These are phyloP conservation scores for Lagocephalus sceleratus DNA, from an alignment of 2,797 vertebrate genomes.

Conservation along the genomic window DNA sequence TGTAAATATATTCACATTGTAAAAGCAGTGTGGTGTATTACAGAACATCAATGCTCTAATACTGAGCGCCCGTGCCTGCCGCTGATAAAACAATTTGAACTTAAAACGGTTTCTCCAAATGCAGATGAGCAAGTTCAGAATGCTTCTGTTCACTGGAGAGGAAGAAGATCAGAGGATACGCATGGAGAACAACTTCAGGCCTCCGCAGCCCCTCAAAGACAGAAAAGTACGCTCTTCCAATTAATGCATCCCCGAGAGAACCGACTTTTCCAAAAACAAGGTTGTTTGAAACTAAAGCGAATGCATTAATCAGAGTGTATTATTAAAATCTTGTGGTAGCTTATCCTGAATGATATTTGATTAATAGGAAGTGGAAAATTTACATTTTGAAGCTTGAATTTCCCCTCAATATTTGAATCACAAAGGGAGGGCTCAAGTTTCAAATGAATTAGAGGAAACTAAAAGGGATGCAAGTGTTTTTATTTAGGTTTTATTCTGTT, in stretches of 20 bases:
- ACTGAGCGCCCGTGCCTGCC: no score
- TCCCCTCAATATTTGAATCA: background rate
- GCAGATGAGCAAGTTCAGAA: constrained; percentile 91
- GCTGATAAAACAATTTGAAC: background rate
- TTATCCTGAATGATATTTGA: constrained; percentile 19
- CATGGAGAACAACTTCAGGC: constrained; percentile 96
- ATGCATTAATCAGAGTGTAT: constrained; percentile 34
- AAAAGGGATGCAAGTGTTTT: constrained; percentile 11
- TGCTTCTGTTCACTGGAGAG: constrained; percentile 82
- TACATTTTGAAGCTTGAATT: background rate
- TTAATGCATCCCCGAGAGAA: constrained; percentile 43
- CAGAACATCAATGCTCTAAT: no score
- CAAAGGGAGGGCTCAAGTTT: constrained; percentile 7
- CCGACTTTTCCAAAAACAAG: background rate
- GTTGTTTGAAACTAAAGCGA: constrained; percentile 18
- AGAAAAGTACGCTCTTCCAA: constrained; percentile 88
- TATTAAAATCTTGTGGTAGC: constrained; percentile 12
- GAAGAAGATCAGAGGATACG: constrained; percentile 81
- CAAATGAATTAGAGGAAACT: constrained; percentile 2
- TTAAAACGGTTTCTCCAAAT: constrained; percentile 3
- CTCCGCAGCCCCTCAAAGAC: constrained; percentile 90
- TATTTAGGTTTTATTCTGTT: background rate
- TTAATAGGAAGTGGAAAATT: background rate
- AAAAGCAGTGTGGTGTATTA: no score
- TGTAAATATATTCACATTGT: no score